Conservation (phyloP, 2,888 invertebrate species). For the Marronus borbonicus region DNA sequence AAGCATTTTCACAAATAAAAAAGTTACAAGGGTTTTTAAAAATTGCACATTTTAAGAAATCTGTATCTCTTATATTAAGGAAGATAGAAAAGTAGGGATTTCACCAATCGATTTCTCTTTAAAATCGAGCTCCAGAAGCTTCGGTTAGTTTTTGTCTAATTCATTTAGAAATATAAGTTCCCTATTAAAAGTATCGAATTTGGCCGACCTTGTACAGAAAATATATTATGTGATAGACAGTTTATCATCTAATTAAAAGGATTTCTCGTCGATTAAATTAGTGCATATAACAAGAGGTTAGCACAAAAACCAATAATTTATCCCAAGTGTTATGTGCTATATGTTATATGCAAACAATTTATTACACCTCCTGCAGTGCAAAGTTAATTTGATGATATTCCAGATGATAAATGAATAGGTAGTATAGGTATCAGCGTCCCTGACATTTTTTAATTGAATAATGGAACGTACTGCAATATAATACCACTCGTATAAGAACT, state of each 20-base stretch:
- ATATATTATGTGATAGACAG: too few species aligned
- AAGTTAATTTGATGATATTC: conserved; percentile 38
- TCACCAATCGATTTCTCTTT: too few species aligned
- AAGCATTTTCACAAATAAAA: too few species aligned
- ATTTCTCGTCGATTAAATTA: background rate
- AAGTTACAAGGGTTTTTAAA: too few species aligned
- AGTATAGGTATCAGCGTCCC: conserved; percentile 22
- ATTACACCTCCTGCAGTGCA: conserved; percentile 14
- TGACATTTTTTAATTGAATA: conserved; percentile 43
- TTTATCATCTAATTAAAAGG: background rate
- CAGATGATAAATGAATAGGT: conserved; percentile 39
- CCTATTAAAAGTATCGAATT: too few species aligned
- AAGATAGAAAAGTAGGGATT: too few species aligned
- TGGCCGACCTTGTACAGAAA: too few species aligned
- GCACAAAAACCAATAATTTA: conserved; percentile 4
- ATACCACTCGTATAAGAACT: background rate
- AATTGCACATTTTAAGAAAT: too few species aligned
- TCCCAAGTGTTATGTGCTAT: background rate
- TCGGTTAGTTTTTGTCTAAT: too few species aligned
- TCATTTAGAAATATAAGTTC: too few species aligned
- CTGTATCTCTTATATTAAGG: too few species aligned
- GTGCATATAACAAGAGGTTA: background rate
- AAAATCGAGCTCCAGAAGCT: too few species aligned
- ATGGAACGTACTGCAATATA: conserved; percentile 35
- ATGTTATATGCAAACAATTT: conserved; percentile 15